Evolutionary conservation across 2,113 vertebrate species (phyloP), one percentile per base, ranked within the genome.

Genomic region (Toxotes jaculatrix): DNA sequence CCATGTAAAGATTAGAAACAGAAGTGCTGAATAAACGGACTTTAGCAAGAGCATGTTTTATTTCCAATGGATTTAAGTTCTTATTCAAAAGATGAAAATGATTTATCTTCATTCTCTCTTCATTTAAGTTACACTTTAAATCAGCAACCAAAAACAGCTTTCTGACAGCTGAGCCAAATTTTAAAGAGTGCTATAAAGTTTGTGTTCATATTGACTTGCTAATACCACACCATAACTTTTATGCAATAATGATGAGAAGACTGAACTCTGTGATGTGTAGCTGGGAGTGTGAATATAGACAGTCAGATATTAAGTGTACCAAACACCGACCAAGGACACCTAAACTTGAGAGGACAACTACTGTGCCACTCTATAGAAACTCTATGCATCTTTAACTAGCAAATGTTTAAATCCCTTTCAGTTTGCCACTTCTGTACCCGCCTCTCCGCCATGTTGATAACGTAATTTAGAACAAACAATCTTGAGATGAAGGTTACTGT

Each of bases 161-260:
- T 53, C n/a, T 36, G 14, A 17, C 63, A 68, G 38, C 74, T 8
- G 59, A 36, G 36, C 36, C 42, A 38, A 36, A 65, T 49, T 23
- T 34, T 53, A 32, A 32, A 31, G 79, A 88, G 84, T 90, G 86
- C 90, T 38, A 2, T 38, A 27, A 27, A 27, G 27, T 27, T 27
- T 27, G 42, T 87, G 93, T 95, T 95, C 79, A 93, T 63, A 93
- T 94, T 94, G 91, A 94, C 85, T 61, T 6, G 0, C 32, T 49
- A 61, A 93, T 92, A 93, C 87, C 91, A 79, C 90, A 87, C 93
- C 93, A 90, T 94, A 93, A 93, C 86, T 88, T 87, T 89, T 73
- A 95, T 96, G 90, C 87, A 95, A 94, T 93, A 94, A 93, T 92
- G 40, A 95, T 93, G 77, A 92, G 76, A 78, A 74, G 42, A 70